Percentiles rank a stretch among this genome's conserved stretches.
These are phyloP conservation scores for Hipparchia sbordonii DNA, from an alignment of 2,888 invertebrate genomes.

Conservation along the genomic window DNA sequence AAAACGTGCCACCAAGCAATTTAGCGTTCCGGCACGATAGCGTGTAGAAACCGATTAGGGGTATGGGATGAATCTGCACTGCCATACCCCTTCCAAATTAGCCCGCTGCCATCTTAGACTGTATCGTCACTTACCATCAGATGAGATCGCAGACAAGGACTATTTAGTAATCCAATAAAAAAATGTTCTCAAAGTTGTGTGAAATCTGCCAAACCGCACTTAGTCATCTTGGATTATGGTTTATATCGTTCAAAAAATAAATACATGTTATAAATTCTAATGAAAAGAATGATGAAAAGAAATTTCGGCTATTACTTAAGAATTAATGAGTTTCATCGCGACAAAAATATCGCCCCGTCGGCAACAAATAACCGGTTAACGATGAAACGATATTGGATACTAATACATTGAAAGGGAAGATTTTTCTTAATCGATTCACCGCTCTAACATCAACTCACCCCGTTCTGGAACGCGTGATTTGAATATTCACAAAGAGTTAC, in stretches of 20 bases:
- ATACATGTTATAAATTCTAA: not conserved
- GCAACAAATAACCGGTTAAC: conserved; percentile 26
- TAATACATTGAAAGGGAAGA: conserved; percentile 34
- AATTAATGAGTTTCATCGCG: conserved; percentile 13
- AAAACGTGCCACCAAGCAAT: no score
- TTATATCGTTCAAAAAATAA: not conserved
- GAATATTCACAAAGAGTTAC: conserved; percentile 38
- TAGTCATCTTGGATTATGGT: no score
- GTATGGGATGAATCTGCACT: no score
- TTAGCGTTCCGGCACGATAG: no score
- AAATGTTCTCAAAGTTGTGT: no score
- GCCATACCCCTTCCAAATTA: no score
- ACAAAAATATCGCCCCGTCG: not conserved
- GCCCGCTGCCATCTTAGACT: no score
- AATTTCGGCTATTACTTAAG: conserved; percentile 1
- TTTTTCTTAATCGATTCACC: conserved; percentile 36
- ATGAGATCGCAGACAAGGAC: no score
- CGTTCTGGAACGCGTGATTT: conserved; percentile 36
- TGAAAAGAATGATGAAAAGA: not conserved
- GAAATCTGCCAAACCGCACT: no score
- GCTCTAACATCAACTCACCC: conserved; percentile 39
- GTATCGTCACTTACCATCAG: no score
- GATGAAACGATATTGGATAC: conserved; percentile 19
- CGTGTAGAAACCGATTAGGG: no score
- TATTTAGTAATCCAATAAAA: no score